Base-by-base conservation (phyloP, 2,888 invertebrate species). In the Agrochola circellaris region DNA sequence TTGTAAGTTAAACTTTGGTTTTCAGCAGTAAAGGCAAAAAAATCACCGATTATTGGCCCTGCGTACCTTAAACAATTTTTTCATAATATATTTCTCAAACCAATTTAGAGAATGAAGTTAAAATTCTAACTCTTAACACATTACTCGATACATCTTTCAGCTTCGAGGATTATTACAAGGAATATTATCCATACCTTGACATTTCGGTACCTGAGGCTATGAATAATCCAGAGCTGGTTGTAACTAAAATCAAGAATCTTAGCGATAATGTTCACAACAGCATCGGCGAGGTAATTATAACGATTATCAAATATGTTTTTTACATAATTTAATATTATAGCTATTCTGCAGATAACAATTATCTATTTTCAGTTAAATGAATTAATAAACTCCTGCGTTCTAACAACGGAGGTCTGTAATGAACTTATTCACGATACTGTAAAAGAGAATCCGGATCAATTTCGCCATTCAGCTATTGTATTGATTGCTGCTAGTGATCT, bases 131-230 rank as follows among this genome's bases (percentile, higher is more conserved):
- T 62, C 7, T 23, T 34, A 34, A 62, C 62, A 13, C 7, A 23
- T 23, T 62, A 3, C 34, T 34, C 15, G n/a, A 38, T 45, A n/a
- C 20, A 58, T 30, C 13, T 73, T 73, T 45, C 42, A 73, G 73
- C 0, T 0, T 0, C 7, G 1, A 0, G 0, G 0, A 4, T 1
- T 73, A 56, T 71, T 13, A 34, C 6, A 3, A 4, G 1, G 1
- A 13, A 0, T 73, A 73, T 45, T 62, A 34, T 62, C 13, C n/a
- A 38, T 0, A 11, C 26, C 34, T 73, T 20, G 34, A 58, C 45
- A 13, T 0, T 73, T 34, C 73, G n/a, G 73, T 45, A 73, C 20
- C 73, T n/a, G 56, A 45, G n/a, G 73, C 34, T 26, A 20, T 72
- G 34, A 15, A 15, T 34, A 45, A 73, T 15, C 73, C 58, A 7